Base-by-base conservation (phyloP, 2,888 invertebrate genomes). In the Laspeyria flexula region DNA sequence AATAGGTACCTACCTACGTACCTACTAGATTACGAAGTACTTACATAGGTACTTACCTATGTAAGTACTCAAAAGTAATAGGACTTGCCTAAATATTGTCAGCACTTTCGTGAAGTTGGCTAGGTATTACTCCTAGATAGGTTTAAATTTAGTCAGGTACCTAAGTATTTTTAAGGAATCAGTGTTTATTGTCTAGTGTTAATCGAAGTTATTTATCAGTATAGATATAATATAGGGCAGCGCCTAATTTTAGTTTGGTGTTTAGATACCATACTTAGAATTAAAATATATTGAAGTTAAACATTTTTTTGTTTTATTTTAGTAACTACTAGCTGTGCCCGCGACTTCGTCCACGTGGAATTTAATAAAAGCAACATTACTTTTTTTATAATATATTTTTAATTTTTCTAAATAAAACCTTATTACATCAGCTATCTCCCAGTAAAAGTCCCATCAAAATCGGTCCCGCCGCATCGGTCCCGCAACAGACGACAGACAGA, bases 221-320 rank as follows among this genome's bases (percentile, higher is more conserved):
- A 13, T 54, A 61, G 29, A 33, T 29, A 43, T 42, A 33, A 49
- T 31, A 38, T 47, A 38, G 42, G 47, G 31, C 56, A 41, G 16
- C 31, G 55, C 51, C 48, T 58, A 55, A 55, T 45, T 43, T 51
- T 49, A 46, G 23, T 44, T 47, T 37, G 34, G 18, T 53, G 43
- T 43, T 27, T 31, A 27, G 43, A 33, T 49, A 38, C 29, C 37
- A 33, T 47, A n/a, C n/a, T n/a, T n/a, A n/a, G n/a, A n/a, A n/a
- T n/a, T n/a, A n/a, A 38, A 41, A 43, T 25, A 42, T 41, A 29
- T 35, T 25, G 13, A 40, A 42, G 1, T 18, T 29, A 48, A 0
- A 7, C 27, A 10, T 13, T 34, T 30, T 42, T 31, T 23, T 45
- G n/a, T n/a, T n/a, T n/a, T n/a, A n/a, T n/a, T n/a, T n/a, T n/a